phyloP scores from a whole-genome alignment of 2,888 invertebrate species.

The Gastracanthus pulcherrimus region DNA sequence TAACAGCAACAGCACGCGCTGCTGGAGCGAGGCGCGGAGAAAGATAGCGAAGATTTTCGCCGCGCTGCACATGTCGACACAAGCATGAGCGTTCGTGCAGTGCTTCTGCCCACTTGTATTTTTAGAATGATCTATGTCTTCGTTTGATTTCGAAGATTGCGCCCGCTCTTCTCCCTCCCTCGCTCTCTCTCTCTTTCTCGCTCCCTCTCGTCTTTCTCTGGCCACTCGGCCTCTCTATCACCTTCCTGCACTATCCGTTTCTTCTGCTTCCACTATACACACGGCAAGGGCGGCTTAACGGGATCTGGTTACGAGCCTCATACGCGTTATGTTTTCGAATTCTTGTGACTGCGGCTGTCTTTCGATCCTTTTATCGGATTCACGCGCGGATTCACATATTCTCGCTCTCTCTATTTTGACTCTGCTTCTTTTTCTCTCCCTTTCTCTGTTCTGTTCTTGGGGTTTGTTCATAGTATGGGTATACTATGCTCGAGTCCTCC shows the following conservation, averaged over 20 bases:
- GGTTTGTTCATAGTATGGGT: too few species aligned
- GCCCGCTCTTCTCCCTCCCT: slow-evolving; percentile 44
- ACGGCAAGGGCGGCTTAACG: slow-evolving; percentile 63
- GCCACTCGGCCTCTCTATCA: neutral
- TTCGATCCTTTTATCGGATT: slow-evolving; percentile 60
- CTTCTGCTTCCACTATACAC: slow-evolving; percentile 37
- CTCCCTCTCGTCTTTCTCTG: neutral
- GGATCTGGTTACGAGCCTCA: slow-evolving; percentile 69
- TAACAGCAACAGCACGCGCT: neutral
- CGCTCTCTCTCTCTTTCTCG: neutral
- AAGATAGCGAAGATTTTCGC: slow-evolving; percentile 1
- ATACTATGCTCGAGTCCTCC: too few species aligned
- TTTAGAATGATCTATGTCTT: slow-evolving; percentile 74
- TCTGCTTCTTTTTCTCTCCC: too few species aligned
- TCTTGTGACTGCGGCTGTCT: slow-evolving; percentile 52
- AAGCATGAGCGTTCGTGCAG: too few species aligned
- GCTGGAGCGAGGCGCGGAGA: too few species aligned
- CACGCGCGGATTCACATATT: slow-evolving; percentile 63
- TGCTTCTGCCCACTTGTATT: slow-evolving; percentile 62
- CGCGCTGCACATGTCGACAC: slow-evolving; percentile 33
- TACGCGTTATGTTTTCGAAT: slow-evolving; percentile 64
- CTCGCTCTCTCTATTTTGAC: slow-evolving; percentile 45
- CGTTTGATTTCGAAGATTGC: slow-evolving; percentile 75
- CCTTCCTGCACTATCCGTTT: neutral
- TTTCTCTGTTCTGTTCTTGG: too few species aligned